Evolutionary conservation across 2,888 invertebrate species (phyloP), one percentile per base, ranked within the genome.

Genomic region (Choreutis nemorana): DNA sequence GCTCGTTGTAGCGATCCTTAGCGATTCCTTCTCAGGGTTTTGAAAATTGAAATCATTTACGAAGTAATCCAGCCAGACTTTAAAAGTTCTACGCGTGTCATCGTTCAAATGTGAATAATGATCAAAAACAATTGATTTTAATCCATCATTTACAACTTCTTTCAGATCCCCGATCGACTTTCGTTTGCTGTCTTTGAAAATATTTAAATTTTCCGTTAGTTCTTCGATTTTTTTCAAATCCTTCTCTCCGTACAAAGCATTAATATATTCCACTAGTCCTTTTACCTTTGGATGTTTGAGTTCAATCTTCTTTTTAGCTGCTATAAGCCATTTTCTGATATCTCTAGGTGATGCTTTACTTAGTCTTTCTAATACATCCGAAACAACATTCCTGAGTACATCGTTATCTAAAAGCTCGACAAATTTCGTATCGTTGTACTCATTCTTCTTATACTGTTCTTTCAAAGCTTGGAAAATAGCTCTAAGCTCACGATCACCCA

Each of bases 41-140:
- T n/a, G n/a, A n/a, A n/a, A n/a, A n/a, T n/a, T n/a, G n/a, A n/a
- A n/a, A n/a, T 18, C 18, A 18, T 18, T 18, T 18, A 6, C 18
- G n/a, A n/a, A n/a, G 20, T 9, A 16, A 20, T 30, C 24, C 2
- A 53, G 21, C 29, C 33, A 48, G 0, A 28, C 6, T 29, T 44
- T 53, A 1, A 55, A 35, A 15, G 49, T 45, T 29, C 25, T 33
- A 18, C 47, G 48, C 2, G 45, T 49, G 1, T 50, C 37, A 0
- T 13, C 8, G 6, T 45, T 44, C 0, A 65, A 36, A n/a, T 39
- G 34, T 1, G 50, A 44, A 30, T 52, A 60, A 31, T 58, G 51
- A 34, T 66, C 52, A 26, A 57, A 55, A 1, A 68, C 12, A 0
- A 57, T 10, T n/a, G 33, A 35, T n/a, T 47, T 32, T 0, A 70